Percentiles rank a stretch among this genome's conserved stretches.
Evolutionary conservation across 92 coral and sea anemone species (phyloP).

Genomic region (Blastomussa wellsi): DNA sequence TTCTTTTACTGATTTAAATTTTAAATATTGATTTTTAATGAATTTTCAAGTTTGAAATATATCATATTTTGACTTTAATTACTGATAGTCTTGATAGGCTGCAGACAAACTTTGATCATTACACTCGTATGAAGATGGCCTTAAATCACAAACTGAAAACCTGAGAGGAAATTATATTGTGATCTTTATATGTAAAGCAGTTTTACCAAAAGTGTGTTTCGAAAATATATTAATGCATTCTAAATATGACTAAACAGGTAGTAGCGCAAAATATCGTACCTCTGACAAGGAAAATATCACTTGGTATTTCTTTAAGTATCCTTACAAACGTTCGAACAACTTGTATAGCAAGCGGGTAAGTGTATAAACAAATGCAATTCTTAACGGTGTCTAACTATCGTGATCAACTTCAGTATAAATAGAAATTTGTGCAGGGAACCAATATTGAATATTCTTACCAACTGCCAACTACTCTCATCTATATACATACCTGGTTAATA

Average conservation of each 20-base stretch:
- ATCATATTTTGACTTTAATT: background rate
- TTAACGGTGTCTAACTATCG: background rate
- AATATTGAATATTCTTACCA: background rate
- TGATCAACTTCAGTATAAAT: background rate
- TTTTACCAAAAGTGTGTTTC: background rate
- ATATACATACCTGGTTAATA: background rate
- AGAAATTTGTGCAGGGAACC: background rate
- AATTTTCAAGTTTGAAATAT: background rate
- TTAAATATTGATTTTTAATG: slow-evolving; percentile 9
- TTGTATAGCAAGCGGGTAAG: background rate
- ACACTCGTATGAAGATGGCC: background rate
- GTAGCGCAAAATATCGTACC: background rate
- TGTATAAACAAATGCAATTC: background rate
- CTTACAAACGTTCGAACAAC: background rate
- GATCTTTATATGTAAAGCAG: background rate
- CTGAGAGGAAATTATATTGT: background rate
- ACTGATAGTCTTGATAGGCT: background rate
- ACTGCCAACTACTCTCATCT: background rate
- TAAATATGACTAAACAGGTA: background rate
- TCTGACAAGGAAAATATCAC: background rate
- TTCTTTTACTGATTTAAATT: background rate
- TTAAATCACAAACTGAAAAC: background rate
- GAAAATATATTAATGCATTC: background rate
- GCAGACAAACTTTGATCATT: background rate
- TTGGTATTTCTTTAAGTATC: background rate